A percentile compares a stretch with the other conserved stretches of the same genome.
These are phyloP conservation scores for Cantharis rustica DNA, from an alignment of 2,888 invertebrate genomes.

Conservation along the genomic window DNA sequence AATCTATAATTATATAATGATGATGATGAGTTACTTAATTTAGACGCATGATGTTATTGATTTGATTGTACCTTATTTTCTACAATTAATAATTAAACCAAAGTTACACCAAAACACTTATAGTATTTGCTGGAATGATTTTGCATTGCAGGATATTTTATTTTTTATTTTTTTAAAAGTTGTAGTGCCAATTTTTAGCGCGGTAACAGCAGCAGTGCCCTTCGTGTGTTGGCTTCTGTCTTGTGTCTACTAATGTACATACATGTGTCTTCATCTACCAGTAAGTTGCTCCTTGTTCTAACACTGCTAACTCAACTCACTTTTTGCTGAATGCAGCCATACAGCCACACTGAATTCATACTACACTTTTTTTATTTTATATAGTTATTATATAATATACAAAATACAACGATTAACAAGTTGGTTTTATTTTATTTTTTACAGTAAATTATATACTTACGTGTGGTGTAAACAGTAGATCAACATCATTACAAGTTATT, in stretches of 20 bases:
- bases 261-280: slow-evolving; percentile 50
- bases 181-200: slow-evolving; percentile 35
- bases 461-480: not conserved
- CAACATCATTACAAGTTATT: not conserved
- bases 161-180: slow-evolving; percentile 13
- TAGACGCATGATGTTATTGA: slow-evolving; percentile 52
- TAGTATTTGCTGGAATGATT: slow-evolving; percentile 36
- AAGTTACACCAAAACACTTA: slow-evolving; percentile 53
- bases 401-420: not conserved
- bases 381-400: not conserved
- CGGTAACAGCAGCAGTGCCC: slow-evolving; percentile 42
- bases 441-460: not conserved
- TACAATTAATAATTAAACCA: slow-evolving; percentile 57
- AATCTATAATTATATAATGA: slow-evolving; percentile 46
- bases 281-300: slow-evolving; percentile 53
- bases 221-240: slow-evolving; percentile 53
- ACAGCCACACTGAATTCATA: not conserved
- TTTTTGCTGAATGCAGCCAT: slow-evolving; percentile 1
- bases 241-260: slow-evolving; percentile 55
- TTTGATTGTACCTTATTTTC: slow-evolving; percentile 57
- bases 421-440: not conserved
- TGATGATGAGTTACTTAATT: slow-evolving; percentile 29
- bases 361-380: not conserved
- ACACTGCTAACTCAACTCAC: slow-evolving; percentile 38
- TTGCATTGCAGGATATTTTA: slow-evolving; percentile 35